Base-by-base conservation (phyloP, 2,113 vertebrate genomes). In the Toxostoma redivivum region DNA sequence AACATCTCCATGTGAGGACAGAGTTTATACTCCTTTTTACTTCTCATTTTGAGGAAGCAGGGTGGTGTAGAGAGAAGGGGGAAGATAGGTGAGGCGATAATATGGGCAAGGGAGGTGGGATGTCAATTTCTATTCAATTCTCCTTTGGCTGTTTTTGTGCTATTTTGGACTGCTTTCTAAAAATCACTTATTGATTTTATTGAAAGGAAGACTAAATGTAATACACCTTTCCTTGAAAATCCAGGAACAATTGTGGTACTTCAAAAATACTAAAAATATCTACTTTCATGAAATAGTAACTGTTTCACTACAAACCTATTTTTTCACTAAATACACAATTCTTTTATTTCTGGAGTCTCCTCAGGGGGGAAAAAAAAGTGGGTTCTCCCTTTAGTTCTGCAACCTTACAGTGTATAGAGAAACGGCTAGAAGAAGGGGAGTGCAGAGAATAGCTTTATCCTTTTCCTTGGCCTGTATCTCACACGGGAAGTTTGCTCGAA, bases 181-280 rank as follows among this genome's bases (percentile, higher is more conserved):
- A 98, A 98, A 97, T 97, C 93, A 94, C 93, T 97, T 97, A 69
- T 97, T 97, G 95, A 97, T 98, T 98, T 98, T 97, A 97, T 88
- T 38, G 96, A 97, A 98, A 98, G 98, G 98, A 98, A 98, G 98
- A 98, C 98, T 98, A 98, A 98, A 98, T 33, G 89, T 96, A 98
- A 97, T 95, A 96, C 97, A 98, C 98, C 98, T 98, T 98, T 98
- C 98, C 96, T 98, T 94, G 95, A 97, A 98, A 97, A 98, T 97
- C 97, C 98, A 98, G 98, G 98, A 98, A 98, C 97, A 97, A 97
- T 91, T 98, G 98, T 98, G 97, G 96, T 98, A 98, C 97, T 98
- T 98, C 97, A 98, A 98, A 98, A 98, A 97, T 98, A 98, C 98
- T 98, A 98, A 98, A 98, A 98, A 98, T 98, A 98, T 98, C 98